Base-by-base conservation (phyloP, 2,888 invertebrate genomes). In the Plebejus argus region DNA sequence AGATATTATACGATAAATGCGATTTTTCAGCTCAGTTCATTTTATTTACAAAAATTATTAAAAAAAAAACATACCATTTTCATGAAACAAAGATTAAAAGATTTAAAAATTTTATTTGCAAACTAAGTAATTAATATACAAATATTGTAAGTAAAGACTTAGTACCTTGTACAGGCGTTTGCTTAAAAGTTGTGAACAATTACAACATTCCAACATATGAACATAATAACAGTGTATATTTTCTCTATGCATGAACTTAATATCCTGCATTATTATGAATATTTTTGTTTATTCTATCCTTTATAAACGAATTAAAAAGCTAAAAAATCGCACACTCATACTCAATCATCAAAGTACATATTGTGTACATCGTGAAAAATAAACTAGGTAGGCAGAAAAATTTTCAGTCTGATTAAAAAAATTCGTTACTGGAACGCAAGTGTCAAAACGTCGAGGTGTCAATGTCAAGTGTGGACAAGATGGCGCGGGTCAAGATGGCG, bases 391-490 rank as follows among this genome's bases (percentile, higher is more conserved):
- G 49, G 49, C 49, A 49, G 23, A 53, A 49, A 49, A 20, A n/a
- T 53, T 45, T 20, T 74, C 74, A 74, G 74, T 74, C 74, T 74
- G 74, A 53, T 74, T 45, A 74, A 74, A 74, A 74, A 74, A 74
- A 72, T 28, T 71, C 28, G 23, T 20, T 53, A 74, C 53, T 8
- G 53, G 72, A 72, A 72, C 72, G 72, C 74, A 53, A 74, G 28
- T 74, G 74, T 74, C 74, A 74, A 74, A 74, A 74, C 28, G 66
- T 28, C 28, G 66, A 66, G 20, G 10, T 76, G 79, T 80, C 78
- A 79, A 79, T 78, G 77, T 80, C 61, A 72, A 66, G 33, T 66
- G 58, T 12, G 28, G 23, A 20, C 61, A 66, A 66, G 28, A 66
- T 66, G 66, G 66, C 28, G 66, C 66, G 28, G 28, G 28, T 18